Conservation (phyloP, 2,113 vertebrate species). For the Hippocampus barbouri region DNA sequence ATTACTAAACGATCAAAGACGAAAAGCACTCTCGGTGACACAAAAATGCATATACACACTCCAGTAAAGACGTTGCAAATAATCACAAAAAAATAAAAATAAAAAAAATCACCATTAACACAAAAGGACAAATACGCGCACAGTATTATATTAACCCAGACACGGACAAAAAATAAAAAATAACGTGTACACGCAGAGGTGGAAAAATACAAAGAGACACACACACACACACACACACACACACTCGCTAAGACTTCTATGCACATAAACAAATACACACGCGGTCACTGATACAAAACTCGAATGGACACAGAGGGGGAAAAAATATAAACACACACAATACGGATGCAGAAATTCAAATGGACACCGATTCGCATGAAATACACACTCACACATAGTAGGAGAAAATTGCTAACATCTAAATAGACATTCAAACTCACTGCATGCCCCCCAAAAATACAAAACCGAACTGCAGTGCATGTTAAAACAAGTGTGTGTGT, state of each 20-base stretch:
- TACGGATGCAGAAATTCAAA: background rate
- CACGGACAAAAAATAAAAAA: background rate
- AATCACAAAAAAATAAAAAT: no score
- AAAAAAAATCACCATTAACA: no score
- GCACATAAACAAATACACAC: no score
- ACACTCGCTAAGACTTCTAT: background rate
- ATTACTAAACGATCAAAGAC: no score
- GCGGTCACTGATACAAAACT: no score
- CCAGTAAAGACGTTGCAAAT: background rate
- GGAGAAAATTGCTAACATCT: background rate
- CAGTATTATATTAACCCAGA: no score
- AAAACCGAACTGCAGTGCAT: conserved; percentile 24
- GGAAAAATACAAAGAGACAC: no score
- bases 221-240: background rate
- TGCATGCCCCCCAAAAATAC: background rate
- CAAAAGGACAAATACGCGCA: no score
- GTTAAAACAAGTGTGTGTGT: conserved; percentile 6
- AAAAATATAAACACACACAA: background rate
- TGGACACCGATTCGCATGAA: conserved; percentile 10
- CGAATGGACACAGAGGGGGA: no score
- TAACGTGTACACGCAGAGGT: no score
- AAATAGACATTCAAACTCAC: background rate
- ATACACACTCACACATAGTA: conserved; percentile 4
- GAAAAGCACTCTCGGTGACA: no score
- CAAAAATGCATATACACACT: background rate